Percentiles rank a stretch among this genome's conserved stretches.
These are phyloP conservation scores for Emberiza fucata DNA, from an alignment of 2,113 vertebrate genomes.

Conservation along the genomic window DNA sequence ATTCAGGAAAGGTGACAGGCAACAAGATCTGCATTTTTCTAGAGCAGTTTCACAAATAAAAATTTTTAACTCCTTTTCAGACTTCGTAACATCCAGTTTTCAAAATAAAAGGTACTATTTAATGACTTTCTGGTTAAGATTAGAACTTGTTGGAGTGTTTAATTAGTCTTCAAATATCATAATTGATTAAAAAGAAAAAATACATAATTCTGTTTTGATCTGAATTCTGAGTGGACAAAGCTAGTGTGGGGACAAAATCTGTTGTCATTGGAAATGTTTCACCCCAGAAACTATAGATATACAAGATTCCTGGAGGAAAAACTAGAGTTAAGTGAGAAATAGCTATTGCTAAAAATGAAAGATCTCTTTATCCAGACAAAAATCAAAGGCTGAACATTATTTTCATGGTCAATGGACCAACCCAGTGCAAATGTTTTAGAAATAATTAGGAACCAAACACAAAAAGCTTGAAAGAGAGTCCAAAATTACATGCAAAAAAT, in stretches of 20 bases:
- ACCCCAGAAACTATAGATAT: neutral
- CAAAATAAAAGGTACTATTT: neutral
- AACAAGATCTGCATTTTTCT: neutral
- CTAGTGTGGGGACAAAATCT: neutral
- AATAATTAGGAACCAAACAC: neutral
- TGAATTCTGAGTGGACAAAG: neutral
- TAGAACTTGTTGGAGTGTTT: neutral
- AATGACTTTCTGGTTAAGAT: neutral
- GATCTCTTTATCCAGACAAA: neutral
- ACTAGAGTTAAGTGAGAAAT: neutral
- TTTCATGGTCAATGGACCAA: neutral
- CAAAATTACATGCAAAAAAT: neutral
- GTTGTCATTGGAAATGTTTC: neutral
- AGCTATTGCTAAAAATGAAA: neutral
- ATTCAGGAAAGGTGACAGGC: neutral
- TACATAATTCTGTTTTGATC: neutral
- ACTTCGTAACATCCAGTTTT: neutral
- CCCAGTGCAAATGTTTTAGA: neutral
- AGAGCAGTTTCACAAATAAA: neutral
- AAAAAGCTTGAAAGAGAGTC: neutral
- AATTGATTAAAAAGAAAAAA: neutral
- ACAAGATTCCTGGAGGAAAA: neutral
- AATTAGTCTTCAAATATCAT: neutral
- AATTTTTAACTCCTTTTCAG: neutral
- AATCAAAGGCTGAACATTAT: neutral